These are phyloP conservation scores for Lamproptera curius DNA, from an alignment of 2,888 invertebrate genomes.

Conservation along the genomic window DNA sequence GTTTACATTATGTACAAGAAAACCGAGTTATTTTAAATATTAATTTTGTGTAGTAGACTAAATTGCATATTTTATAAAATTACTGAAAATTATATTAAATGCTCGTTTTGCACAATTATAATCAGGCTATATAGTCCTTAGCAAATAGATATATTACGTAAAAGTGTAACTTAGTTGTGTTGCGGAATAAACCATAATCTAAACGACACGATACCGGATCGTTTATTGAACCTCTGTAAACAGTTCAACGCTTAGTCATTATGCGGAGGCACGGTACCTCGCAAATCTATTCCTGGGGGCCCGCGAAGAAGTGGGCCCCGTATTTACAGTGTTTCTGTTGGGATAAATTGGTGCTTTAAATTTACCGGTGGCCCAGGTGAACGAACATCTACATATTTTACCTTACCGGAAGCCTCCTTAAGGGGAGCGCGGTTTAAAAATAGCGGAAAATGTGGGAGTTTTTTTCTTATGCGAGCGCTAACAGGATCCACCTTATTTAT, in stretches of 20 bases:
- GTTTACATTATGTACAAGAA: too few species aligned
- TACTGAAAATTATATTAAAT: background rate
- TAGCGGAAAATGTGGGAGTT: conserved; percentile 64
- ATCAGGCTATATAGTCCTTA: too few species aligned
- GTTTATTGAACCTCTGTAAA: conserved; percentile 57
- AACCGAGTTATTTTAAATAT: too few species aligned
- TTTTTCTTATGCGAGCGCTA: conserved; percentile 63
- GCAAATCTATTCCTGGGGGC: conserved; percentile 66
- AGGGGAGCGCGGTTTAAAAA: conserved; percentile 70
- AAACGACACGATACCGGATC: conserved; percentile 56
- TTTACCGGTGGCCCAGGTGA: conserved; percentile 73
- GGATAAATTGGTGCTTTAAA: conserved; percentile 73
- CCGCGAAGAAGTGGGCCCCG: conserved; percentile 53
- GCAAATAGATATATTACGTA: conserved; percentile 5
- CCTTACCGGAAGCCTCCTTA: conserved; percentile 65
- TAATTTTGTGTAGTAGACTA: too few species aligned
- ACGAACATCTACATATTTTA: conserved; percentile 76
- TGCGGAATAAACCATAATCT: conserved; percentile 26
- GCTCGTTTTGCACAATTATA: too few species aligned
- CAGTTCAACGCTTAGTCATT: conserved; percentile 51
- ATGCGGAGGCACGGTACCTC: conserved; percentile 66
- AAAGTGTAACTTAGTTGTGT: conserved; percentile 19
- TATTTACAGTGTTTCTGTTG: conserved; percentile 75
- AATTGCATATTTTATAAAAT: too few species aligned
- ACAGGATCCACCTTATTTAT: conserved; percentile 76